Percentiles rank a stretch among this genome's conserved stretches.
Evolutionary conservation across 2,888 invertebrate species (phyloP).

Genomic region (Lasioglossum marginatum): DNA sequence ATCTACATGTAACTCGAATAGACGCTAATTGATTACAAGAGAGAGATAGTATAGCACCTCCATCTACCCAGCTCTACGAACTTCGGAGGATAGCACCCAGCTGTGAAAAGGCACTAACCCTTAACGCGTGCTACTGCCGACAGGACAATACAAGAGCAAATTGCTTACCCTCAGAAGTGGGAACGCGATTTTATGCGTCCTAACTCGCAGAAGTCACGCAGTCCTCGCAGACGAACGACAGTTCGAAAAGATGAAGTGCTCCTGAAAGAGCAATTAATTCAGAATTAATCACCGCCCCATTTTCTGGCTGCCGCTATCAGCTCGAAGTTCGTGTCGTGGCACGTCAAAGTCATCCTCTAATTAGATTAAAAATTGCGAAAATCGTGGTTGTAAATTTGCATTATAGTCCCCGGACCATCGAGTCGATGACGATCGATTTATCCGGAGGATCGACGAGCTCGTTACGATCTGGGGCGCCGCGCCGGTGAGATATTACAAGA

Average conservation of each 20-base stretch:
- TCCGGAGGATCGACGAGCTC: neutral
- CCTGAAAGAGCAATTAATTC: neutral
- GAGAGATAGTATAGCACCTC: neutral
- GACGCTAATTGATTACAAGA: neutral
- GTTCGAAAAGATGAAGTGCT: constrained; percentile 8
- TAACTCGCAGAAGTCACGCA: neutral
- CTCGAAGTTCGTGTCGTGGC: neutral
- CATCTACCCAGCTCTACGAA: neutral
- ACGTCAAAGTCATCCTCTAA: neutral
- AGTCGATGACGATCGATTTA: neutral
- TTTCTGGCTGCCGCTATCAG: neutral
- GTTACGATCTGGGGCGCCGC: constrained; percentile 22
- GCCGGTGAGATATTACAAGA: constrained; percentile 28
- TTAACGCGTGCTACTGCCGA: neutral
- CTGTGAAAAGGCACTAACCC: neutral
- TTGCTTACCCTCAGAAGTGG: neutral
- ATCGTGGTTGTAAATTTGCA: neutral
- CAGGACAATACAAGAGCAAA: neutral
- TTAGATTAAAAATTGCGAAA: neutral
- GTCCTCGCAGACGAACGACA: neutral
- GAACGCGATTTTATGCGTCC: neutral
- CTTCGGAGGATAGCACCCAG: neutral
- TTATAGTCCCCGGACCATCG: too few relatives aligned
- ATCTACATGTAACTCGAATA: neutral
- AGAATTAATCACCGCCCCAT: neutral